Percentiles rank a stretch among this genome's conserved stretches.
phyloP scores from a whole-genome alignment of 2,888 invertebrate genomes.

The Morpho deidamia region DNA sequence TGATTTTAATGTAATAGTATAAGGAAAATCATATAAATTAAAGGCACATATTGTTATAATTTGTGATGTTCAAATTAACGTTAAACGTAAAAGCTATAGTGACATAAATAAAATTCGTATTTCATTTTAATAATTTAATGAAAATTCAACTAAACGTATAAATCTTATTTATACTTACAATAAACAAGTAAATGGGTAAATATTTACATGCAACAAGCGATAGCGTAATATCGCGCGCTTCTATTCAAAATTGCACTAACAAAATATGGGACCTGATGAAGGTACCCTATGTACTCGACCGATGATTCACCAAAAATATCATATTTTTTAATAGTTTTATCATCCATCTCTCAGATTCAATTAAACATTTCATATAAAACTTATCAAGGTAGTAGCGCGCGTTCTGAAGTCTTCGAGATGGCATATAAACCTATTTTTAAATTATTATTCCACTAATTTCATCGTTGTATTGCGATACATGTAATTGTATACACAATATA shows the following conservation, averaged over 20 bases:
- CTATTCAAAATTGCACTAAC: conserved; percentile 70
- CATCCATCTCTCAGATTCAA: conserved; percentile 11
- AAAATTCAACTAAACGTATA: conserved; percentile 78
- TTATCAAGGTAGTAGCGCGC: conserved; percentile 23
- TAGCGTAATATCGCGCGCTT: conserved; percentile 29
- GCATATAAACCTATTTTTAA: not conserved
- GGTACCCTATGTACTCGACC: conserved; percentile 35
- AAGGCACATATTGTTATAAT: too few species aligned
- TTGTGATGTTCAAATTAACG: too few species aligned
- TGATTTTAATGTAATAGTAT: too few species aligned
- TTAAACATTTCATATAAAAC: conserved; percentile 12
- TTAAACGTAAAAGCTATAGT: too few species aligned
- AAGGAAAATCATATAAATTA: too few species aligned
- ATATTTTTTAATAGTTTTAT: not conserved
- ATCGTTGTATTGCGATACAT: too few species aligned
- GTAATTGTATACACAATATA: too few species aligned
- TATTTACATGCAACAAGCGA: conserved; percentile 61
- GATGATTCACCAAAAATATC: conserved; percentile 31
- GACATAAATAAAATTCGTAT: conserved; percentile 29
- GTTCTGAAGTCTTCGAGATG: conserved; percentile 15
- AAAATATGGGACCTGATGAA: conserved; percentile 52
- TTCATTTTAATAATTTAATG: conserved; percentile 65
- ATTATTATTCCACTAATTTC: not conserved
- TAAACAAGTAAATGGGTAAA: conserved; percentile 68
- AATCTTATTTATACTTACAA: conserved; percentile 78